Evolutionary conservation across 2,797 vertebrate genomes (phyloP), one percentile per base, ranked within the genome.

Genomic region (Gallinago nigripennis): DNA sequence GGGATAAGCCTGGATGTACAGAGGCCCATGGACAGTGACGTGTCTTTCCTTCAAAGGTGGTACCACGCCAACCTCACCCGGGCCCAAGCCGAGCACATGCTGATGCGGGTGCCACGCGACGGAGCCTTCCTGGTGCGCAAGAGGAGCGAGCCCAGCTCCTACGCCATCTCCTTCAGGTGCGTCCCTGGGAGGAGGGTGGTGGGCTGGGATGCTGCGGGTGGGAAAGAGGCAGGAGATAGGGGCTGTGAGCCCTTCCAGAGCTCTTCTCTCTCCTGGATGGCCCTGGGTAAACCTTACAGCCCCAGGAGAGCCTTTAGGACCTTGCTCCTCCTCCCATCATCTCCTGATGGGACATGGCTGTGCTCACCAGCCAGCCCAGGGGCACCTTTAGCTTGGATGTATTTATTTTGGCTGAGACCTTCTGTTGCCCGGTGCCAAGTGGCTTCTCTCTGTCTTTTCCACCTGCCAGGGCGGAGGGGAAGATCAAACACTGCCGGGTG

Each of bases 401-500:
- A 43, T 61, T 39, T 60, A 1, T 75, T 45, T 72, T 23, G 68
- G 80, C 60, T 46, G 60, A 66, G 28, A 46, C 7, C 13, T 39
- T 70, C 58, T 76, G 43, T 41, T 56, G 70, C 46, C 27, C 8
- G 20, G 33, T 51, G 14, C 83, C 51, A 63, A 94, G 73, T 10
- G 35, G 7, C 64, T 30, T 46, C 83, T 89, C 72, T 70, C 30
- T 33, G 39, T 76, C 27, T 80, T 58, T 56, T 48, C 20, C 72
- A 30, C 45, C 20, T 37, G 31, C 27, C 97, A 99, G 99, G 96
- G 99, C 99, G 0, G 99, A 99, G 97, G 99, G 99, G 61, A 99
- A 99, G 98, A 99, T 99, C 97, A 99, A 99, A 94, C 99, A 99
- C 96, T 99, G 99, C 89, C 98, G 99, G 1, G 99, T 99, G 85